Conservation (phyloP, 2,797 vertebrate genomes). For the Crypturellus tataupa region DNA sequence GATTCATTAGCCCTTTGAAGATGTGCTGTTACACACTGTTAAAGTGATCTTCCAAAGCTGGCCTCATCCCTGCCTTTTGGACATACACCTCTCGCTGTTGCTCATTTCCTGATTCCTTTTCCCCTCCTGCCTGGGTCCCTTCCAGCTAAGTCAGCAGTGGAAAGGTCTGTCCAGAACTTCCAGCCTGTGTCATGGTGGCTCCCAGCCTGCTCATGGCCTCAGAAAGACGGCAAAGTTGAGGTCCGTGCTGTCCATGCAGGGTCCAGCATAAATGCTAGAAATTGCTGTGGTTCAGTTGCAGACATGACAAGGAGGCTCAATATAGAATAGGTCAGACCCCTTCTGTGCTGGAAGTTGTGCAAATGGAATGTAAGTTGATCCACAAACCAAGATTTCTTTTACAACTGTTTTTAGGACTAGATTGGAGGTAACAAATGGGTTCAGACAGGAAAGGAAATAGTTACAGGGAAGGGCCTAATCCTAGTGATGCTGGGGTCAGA, state of each 20-base stretch:
- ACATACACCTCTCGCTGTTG: constrained; percentile 47
- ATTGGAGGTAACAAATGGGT: neutral
- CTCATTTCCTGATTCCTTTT: constrained; percentile 70
- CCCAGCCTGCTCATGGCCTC: constrained; percentile 22
- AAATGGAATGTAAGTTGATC: neutral
- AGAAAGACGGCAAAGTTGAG: neutral
- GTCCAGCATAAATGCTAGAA: neutral
- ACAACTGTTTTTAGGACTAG: neutral
- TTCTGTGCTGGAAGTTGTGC: neutral
- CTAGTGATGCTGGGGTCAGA: neutral
- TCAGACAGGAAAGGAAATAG: neutral
- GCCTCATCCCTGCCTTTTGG: constrained; percentile 53
- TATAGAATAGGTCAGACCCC: too few relatives aligned
- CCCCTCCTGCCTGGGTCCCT: constrained; percentile 51
- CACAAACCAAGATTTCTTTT: neutral
- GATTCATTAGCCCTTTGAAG: constrained; percentile 74
- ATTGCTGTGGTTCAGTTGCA: neutral
- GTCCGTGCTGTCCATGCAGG: neutral
- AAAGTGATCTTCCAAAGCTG: constrained; percentile 47
- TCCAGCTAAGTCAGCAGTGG: constrained; percentile 54
- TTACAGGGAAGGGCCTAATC: neutral
- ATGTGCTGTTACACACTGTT: constrained; percentile 52
- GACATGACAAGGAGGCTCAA: neutral
- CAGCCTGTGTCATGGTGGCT: constrained; percentile 37
- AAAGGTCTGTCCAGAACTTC: constrained; percentile 14